A percentile compares a stretch with the other conserved stretches of the same genome.
Conservation (phyloP, 2,113 vertebrate genomes). For the Accipiter virgatus region DNA sequence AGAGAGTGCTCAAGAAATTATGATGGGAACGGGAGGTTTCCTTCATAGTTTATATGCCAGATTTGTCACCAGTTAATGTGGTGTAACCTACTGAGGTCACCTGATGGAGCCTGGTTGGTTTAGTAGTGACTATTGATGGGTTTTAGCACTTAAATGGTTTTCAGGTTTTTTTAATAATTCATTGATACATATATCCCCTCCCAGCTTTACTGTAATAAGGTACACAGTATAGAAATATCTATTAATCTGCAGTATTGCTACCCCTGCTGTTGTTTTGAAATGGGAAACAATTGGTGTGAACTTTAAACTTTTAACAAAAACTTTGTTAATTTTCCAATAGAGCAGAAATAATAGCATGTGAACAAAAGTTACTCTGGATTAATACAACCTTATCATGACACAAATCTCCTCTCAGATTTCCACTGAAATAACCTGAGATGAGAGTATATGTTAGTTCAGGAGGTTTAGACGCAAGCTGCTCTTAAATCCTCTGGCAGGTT, state of each 20-base stretch:
- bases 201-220: neutral
- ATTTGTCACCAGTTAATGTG: neutral
- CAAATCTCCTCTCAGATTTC: constrained; percentile 31
- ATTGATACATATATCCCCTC: neutral
- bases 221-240: neutral
- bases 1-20: neutral
- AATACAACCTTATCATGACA: neutral
- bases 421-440: neutral
- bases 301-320: neutral
- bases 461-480: constrained; percentile 13
- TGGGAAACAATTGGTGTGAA: neutral
- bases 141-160: neutral
- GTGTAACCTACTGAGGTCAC: neutral
- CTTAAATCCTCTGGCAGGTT: constrained; percentile 34
- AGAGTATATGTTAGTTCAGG: constrained; percentile 35
- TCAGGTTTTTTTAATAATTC: neutral
- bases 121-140: neutral
- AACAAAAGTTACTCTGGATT: constrained; percentile 11
- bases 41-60: neutral
- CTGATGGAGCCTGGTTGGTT: neutral
- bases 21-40: neutral
- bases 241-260: neutral
- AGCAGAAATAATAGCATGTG: neutral
- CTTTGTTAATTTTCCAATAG: neutral
- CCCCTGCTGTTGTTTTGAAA: neutral